Evolutionary conservation across 1,140 invertebrate genomes (phyloP), one percentile per base, ranked within the genome.

Genomic region (Coptotermes formosanus): DNA sequence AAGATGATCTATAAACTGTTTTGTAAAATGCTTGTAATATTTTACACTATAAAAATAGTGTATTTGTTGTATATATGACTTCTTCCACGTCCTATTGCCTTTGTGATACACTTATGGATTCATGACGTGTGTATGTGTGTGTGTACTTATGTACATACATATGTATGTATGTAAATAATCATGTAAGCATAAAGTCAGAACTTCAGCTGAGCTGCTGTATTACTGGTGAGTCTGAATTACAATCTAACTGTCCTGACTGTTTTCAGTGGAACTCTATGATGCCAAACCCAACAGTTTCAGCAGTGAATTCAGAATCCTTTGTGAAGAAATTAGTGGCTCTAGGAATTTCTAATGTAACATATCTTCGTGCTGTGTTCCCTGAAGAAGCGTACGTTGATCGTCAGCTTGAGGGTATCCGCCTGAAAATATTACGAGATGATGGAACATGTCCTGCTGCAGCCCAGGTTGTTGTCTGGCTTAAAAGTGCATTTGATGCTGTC

Each of bases 401-500:
- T 30, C 43, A 84, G 30, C 23, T 84, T 19, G 83, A 84, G n/a
- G 83, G 83, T 8, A 52, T 84, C 9, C 44, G 43, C 19, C 14
- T 84, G 45, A 84, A 84, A 55, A 84, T 84, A 23, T 48, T 84
- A 52, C 30, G n/a, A 30, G 83, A 84, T 52, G 52, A 84, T 32
- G 45, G 44, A 84, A 30, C n/a, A 8, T 84, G 45, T 21, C n/a
- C 44, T 48, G 44, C 44, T 84, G 83, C 83, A 7, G 45, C 52
- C 2, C 83, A 84, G 55, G 52, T 84, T 30, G 19, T 84, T 23
- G 23, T 21, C 19, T 84, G 83, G 83, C 83, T 84, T 23, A 84
- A 84, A 52, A 52, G 83, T 52, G 83, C 83, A 45, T 84, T 84
- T 84, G 83, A 84, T 52, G 83, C 83, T 48, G 23, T 84, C 52